phyloP scores from a whole-genome alignment of 2,797 vertebrate species.

The Typhlichthys subterraneus region DNA sequence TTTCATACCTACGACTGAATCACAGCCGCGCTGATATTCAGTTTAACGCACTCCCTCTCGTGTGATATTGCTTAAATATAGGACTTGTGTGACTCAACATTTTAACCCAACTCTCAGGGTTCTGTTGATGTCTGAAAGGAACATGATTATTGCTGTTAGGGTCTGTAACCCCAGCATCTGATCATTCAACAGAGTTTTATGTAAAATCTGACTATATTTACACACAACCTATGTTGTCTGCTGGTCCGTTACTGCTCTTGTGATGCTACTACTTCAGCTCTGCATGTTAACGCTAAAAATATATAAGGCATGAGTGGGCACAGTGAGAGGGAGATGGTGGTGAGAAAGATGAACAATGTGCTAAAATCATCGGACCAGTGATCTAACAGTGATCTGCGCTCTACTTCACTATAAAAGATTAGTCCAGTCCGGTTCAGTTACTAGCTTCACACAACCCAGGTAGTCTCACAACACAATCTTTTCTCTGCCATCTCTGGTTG shows the following conservation, averaged over 20 bases:
- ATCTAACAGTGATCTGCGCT: no score
- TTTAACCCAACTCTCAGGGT: no score
- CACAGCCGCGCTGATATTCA: no score
- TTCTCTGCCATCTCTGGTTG: no score
- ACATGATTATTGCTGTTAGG: neutral
- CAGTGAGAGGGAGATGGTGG: conserved; percentile 26
- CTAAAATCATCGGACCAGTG: neutral
- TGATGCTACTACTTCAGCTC: conserved; percentile 29
- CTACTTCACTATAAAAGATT: no score
- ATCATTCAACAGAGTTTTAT: conserved; percentile 15
- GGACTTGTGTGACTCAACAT: no score
- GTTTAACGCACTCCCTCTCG: no score
- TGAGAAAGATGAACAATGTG: conserved; percentile 9
- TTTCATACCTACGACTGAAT: no score
- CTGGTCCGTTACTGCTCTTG: conserved; percentile 37
- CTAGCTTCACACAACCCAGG: no score
- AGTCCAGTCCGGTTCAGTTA: no score
- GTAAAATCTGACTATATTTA: neutral
- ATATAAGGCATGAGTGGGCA: conserved; percentile 53
- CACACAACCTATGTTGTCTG: conserved; percentile 12
- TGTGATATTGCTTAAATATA: no score
- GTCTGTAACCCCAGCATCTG: conserved; percentile 27
- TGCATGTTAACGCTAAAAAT: conserved; percentile 58
- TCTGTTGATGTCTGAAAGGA: conserved; percentile 10
- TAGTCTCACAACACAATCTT: no score